phyloP scores from a whole-genome alignment of 2,888 invertebrate species.

The Dolichomitus sp. region DNA sequence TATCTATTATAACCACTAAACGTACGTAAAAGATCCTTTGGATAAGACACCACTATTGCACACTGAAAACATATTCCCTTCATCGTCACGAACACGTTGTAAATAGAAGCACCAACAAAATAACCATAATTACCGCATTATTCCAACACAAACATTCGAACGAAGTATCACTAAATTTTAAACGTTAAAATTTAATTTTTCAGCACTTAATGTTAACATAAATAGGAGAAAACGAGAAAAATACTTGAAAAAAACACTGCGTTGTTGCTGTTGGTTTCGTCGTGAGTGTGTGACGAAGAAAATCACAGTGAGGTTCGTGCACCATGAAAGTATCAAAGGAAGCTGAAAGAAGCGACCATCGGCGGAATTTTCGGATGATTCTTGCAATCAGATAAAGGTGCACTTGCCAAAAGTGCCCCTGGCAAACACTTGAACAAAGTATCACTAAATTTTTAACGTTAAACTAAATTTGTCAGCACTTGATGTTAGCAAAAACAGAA shows the following conservation, averaged over 20 bases:
- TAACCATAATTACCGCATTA: not conserved
- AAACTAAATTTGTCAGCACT: not conserved
- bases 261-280: conserved; percentile 7
- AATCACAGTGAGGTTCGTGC: conserved; percentile 21
- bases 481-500: not conserved
- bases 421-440: conserved; percentile 74
- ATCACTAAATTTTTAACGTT: conserved; percentile 6
- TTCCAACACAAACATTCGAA: not conserved
- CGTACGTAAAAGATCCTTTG: not conserved
- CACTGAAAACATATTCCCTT: conserved; percentile 32
- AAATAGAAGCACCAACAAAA: conserved; percentile 7
- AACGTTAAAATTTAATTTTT: not conserved
- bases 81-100: not conserved
- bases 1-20: not conserved
- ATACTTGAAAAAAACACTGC: conserved; percentile 1
- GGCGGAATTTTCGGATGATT: no score
- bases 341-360: conserved; percentile 51
- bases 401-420: conserved; percentile 82
- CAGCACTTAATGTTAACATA: not conserved
- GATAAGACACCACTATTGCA: conserved; percentile 3
- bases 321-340: conserved; percentile 54
- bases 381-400: conserved; percentile 82
- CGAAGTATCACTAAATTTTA: not conserved
- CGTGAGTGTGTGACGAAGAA: conserved; percentile 25
- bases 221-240: not conserved